These are phyloP conservation scores for Hypomecis atomaria DNA, from an alignment of 2,888 invertebrate species.

Conservation along the genomic window DNA sequence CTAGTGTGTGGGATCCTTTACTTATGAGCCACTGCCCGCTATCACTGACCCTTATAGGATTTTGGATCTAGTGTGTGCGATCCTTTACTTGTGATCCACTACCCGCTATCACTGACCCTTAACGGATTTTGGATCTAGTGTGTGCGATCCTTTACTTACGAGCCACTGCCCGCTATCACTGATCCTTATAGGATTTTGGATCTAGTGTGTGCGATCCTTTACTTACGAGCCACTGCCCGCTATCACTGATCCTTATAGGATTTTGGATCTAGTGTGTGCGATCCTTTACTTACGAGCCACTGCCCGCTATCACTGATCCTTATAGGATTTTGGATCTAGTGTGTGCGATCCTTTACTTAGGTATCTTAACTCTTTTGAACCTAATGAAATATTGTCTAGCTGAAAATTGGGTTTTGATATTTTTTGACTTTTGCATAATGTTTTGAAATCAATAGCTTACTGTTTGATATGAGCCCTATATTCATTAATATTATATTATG, in stretches of 20 bases:
- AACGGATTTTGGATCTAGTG: too few relatives aligned
- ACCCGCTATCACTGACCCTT: too few relatives aligned
- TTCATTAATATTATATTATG: too few relatives aligned
- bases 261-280: constrained; percentile 60
- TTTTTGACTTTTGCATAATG: constrained; percentile 4
- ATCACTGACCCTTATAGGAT: too few relatives aligned
- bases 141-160: constrained; percentile 80
- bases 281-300: constrained; percentile 78
- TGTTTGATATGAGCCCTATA: too few relatives aligned
- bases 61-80: too few relatives aligned
- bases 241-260: constrained; percentile 68
- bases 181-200: constrained; percentile 64
- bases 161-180: constrained; percentile 69
- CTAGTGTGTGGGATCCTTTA: too few relatives aligned
- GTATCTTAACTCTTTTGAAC: constrained; percentile 47
- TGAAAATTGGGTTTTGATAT: constrained; percentile 23
- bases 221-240: constrained; percentile 72
- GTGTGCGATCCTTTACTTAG: too few relatives aligned
- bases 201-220: constrained; percentile 72
- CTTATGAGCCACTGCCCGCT: too few relatives aligned
- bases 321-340: constrained; percentile 62
- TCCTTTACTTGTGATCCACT: too few relatives aligned
- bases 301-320: constrained; percentile 68
- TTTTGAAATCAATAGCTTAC: neutral
- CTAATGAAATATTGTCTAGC: constrained; percentile 33